Conservation (phyloP, 2,797 vertebrate species). For the Coendou prehensilis region DNA sequence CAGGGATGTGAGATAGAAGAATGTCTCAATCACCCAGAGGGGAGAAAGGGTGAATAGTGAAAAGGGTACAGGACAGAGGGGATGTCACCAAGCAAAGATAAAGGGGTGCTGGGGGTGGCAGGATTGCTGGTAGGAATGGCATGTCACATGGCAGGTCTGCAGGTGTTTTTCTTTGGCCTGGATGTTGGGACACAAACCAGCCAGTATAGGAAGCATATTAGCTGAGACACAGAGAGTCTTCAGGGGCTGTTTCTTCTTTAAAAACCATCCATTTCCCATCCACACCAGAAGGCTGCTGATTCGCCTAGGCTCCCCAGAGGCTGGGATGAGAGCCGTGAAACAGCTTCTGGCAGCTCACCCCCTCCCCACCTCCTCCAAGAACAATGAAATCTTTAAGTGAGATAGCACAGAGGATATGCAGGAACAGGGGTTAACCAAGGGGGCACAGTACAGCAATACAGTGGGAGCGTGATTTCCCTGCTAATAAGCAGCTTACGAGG, state of each 20-base stretch:
- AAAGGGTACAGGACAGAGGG: neutral
- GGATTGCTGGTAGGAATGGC: neutral
- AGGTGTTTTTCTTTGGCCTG: neutral
- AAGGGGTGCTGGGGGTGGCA: neutral
- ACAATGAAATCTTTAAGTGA: constrained; percentile 59
- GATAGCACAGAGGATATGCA: neutral
- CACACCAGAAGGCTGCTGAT: constrained; percentile 57
- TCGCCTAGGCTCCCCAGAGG: constrained; percentile 53
- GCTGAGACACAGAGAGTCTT: constrained; percentile 2
- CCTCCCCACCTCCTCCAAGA: fast-evolving
- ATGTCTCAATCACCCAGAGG: fast-evolving
- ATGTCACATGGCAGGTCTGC: neutral
- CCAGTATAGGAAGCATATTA: neutral
- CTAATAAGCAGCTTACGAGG: constrained; percentile 62
- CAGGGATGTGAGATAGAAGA: fast-evolving
- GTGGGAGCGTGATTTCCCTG: constrained; percentile 45
- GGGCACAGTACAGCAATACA: neutral
- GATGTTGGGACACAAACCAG: neutral
- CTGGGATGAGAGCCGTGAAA: neutral
- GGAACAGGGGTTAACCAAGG: neutral
- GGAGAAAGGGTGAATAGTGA: neutral
- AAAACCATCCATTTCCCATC: neutral
- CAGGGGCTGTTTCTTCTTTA: constrained; percentile 53
- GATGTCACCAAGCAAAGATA: no score
- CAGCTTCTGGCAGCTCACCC: constrained; percentile 47